Evolutionary conservation across 2,113 vertebrate genomes (phyloP).

Genomic region (Sinocyclocheilus rhinocerous): DNA sequence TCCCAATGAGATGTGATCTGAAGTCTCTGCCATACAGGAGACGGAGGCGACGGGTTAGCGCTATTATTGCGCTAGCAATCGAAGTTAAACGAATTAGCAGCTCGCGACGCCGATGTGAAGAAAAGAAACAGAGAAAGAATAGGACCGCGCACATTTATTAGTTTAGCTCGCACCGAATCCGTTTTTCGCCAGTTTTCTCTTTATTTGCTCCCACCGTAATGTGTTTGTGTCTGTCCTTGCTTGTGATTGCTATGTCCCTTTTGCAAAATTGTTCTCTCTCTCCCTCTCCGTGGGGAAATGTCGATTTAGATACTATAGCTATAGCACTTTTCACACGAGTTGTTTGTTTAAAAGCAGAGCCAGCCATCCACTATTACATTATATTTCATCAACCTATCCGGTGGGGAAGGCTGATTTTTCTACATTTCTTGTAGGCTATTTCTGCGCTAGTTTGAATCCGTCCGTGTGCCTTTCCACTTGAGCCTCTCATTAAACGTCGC

Average conservation of each 20-base stretch:
- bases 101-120: conserved; percentile 67
- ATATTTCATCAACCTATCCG: conserved; percentile 78
- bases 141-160: conserved; percentile 77
- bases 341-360: conserved; percentile 37
- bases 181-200: conserved; percentile 70
- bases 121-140: conserved; percentile 70
- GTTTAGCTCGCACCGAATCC: conserved; percentile 70
- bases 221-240: conserved; percentile 64
- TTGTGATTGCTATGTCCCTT: conserved; percentile 46
- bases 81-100: conserved; percentile 78
- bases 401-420: conserved; percentile 52
- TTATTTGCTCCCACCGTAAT: conserved; percentile 77
- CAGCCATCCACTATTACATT: conserved; percentile 67
- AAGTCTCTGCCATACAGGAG: conserved; percentile 48
- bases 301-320: conserved; percentile 62
- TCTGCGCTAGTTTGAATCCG: conserved; percentile 39
- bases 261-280: conserved; percentile 42
- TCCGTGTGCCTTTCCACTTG: conserved; percentile 66
- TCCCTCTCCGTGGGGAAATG: conserved; percentile 65
- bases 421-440: conserved; percentile 33
- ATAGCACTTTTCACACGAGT: conserved; percentile 36
- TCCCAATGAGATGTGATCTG: conserved; percentile 64
- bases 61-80: conserved; percentile 75
- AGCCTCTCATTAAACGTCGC: conserved; percentile 77
- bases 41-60: conserved; percentile 74